Evolutionary conservation across 2,113 vertebrate species (phyloP), one percentile per base, ranked within the genome.

Genomic region (Hippolais icterina): DNA sequence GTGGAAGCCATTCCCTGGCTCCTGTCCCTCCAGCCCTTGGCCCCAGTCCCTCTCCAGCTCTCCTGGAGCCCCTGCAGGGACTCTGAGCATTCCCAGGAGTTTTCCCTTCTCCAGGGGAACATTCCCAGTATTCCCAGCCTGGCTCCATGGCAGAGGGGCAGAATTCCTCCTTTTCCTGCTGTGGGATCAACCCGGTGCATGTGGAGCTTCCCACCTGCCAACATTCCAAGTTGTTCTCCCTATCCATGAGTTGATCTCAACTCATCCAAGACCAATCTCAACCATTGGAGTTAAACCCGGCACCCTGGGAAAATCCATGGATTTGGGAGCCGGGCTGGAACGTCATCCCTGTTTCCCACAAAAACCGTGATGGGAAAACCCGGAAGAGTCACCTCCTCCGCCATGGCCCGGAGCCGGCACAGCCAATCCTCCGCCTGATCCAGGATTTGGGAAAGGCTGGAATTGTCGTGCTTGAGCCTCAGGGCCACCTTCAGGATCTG

Each of bases 401-500:
- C 98, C 91, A 99, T 97, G 39, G 95, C 87, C 46, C 68, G 97
- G 24, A 99, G 98, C 33, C 98, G 93, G 89, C 69, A 78, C 20
- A 98, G 98, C 99, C 99, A 99, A 96, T 99, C 99, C 88, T 99
- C 99, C 0, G 98, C 99, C 97, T 99, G 99, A 59, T 99, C 99
- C 97, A 99, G 90, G 35, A 74, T 65, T 15, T 33, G 31, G 37
- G 89, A 76, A 20, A 99, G 96, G 59, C 98, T 97, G 1, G 97
- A 97, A n/a, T 97, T 97, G 0, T 97, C 98, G 0, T 99, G 98
- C 83, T 99, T 99, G 28, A 99, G 95, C 9, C 97, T 95, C 84
- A 98, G 84, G 1, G 99, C 99, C 0, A 97, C 98, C 52, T 97
- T 91, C 0, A 94, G 82, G 0, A 99, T 98, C 98, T 99, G 99